phyloP scores from a whole-genome alignment of 2,888 invertebrate species.

The Alloplasta piceator region DNA sequence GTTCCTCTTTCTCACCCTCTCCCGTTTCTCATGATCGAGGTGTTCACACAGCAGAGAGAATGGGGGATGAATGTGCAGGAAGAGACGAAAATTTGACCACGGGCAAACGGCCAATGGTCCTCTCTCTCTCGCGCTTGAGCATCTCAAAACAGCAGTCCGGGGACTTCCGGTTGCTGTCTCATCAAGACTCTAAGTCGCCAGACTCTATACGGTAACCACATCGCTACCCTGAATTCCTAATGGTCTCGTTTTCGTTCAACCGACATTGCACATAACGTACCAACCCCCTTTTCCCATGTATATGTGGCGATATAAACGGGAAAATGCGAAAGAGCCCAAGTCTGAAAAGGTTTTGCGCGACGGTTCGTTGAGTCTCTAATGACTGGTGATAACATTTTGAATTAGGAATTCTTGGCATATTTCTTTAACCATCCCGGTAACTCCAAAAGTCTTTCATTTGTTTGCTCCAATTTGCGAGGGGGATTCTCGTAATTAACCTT shows the following conservation, averaged over 20 bases:
- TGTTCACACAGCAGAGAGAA: background rate
- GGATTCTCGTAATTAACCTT: too few species aligned
- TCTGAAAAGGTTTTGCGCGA: background rate
- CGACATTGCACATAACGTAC: constrained; percentile 2
- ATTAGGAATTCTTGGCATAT: constrained; percentile 4
- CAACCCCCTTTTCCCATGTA: background rate
- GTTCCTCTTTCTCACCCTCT: background rate
- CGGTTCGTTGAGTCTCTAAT: constrained; percentile 1
- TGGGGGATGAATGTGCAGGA: background rate
- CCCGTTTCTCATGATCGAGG: constrained; percentile 14
- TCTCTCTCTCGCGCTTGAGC: constrained; percentile 11
- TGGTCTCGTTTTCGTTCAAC: constrained; percentile 36
- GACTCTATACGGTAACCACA: constrained; percentile 30
- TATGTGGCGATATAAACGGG: background rate
- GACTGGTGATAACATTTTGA: background rate
- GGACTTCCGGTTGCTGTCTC: constrained; percentile 50
- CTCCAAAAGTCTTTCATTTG: too few species aligned
- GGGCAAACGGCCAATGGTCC: constrained; percentile 63
- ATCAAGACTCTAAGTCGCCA: constrained; percentile 38
- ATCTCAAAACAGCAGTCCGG: background rate
- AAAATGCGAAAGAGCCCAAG: background rate
- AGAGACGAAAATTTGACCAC: constrained; percentile 47
- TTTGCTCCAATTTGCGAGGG: too few species aligned
- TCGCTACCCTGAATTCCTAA: constrained; percentile 50
- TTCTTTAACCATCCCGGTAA: background rate